Evolutionary conservation across 2,888 invertebrate species (phyloP), one percentile per base, ranked within the genome.

Genomic region (Dicycla oo): DNA sequence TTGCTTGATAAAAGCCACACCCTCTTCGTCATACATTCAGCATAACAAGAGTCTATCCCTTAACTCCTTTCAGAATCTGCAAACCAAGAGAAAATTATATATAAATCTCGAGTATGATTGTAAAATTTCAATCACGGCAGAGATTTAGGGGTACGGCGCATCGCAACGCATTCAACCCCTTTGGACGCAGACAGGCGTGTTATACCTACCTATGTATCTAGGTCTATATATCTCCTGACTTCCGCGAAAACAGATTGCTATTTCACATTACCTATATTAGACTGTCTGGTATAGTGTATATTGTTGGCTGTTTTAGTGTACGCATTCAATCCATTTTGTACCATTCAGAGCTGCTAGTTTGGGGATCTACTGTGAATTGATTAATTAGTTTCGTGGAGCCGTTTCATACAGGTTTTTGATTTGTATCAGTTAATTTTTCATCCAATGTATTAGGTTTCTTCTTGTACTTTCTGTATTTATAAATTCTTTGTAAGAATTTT

Each of bases 211-310:
- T 43, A 43, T 23, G 26, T 63, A 34, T 6, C 3, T 34, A 34
- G 3, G 4, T 2, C 10, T 34, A 5, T 23, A 0, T 51, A 3
- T 7, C n/a, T 78, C 57, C 43, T 64, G 20, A 60, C 34, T 65
- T 73, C 43, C 53, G 45, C 20, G 58, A 54, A 78, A 60, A 65
- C 30, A 65, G 73, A 73, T 77, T 68, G 67, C 80, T 79, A 77
- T 79, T 62, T 73, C 26, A 13, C 34, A 47, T 67, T 30, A 51
- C 57, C 20, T 43, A 15, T 57, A 49, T 30, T 15, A 47, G 20
- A 26, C 23, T 40, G 8, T 38, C 15, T 47, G 18, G 20, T 38
- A 7, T 34, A 20, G 47, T 54, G 11, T 26, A 66, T 61, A 30
- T 15, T 18, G 47, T 53, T 15, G 4, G n/a, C 5, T 60, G 45